Base-by-base conservation (phyloP, 1,140 invertebrate genomes). In the Brachionus manjavacas region DNA sequence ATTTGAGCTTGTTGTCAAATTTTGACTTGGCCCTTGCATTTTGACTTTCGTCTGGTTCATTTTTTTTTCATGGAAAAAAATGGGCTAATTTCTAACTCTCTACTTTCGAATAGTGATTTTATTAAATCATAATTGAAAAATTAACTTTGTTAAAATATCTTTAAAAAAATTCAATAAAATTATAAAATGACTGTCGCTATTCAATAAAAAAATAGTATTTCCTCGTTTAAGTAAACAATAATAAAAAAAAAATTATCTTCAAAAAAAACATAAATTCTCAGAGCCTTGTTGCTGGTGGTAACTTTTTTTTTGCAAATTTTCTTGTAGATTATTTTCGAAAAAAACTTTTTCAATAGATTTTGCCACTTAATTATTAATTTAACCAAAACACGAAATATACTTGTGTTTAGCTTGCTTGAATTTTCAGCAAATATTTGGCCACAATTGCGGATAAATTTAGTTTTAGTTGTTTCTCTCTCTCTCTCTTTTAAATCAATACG, bases 131-230 rank as follows among this genome's bases (percentile, higher is more conserved):
- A 31, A 68, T 68, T 68, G 66, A 68, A 68, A 35, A 39, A 72
- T 72, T 20, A 41, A 72, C 7, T 72, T 39, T 72, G 9, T n/a
- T 72, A 39, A 72, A 72, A 72, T 39, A 39, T 72, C 68, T 72
- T 41, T 39, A 35, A 72, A 72, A 72, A 72, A 72, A 41, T 72
- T 72, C 68, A 72, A 72, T 72, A 72, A 72, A 72, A 72, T 72
- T 72, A 72, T 72, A 72, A 72, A 72, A 39, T n/a, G n/a, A 68
- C 4, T 35, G 31, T 64, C 52, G 16, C 14, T 55, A 55, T 55
- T 55, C 16, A 55, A 55, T 55, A 55, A 60, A 60, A 52, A 23
- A 20, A 20, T 60, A 60, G 20, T 68, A 12, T 39, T 68, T 31
- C 66, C 66, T 31, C 23, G 25, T 35, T 68, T 31, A 31, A 68